A percentile compares a stretch with the other conserved stretches of the same genome.
These are phyloP conservation scores for Urosaurus nigricauda DNA, from an alignment of 2,797 vertebrate genomes.

Conservation along the genomic window DNA sequence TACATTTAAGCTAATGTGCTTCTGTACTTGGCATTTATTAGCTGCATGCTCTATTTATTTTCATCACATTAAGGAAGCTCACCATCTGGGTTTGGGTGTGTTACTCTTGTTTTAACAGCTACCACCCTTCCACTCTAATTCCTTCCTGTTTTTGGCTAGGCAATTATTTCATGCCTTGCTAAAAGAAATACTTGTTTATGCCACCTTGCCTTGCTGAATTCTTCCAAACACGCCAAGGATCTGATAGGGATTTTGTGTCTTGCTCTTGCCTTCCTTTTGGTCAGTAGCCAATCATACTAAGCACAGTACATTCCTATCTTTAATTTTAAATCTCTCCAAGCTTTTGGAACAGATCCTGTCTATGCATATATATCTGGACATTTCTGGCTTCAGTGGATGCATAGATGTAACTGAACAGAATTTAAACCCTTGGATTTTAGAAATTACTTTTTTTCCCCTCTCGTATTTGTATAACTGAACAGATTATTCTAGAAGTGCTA, in stretches of 20 bases:
- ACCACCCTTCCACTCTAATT: constrained; percentile 44
- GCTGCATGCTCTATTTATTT: constrained; percentile 13
- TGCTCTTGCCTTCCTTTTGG: constrained; percentile 50
- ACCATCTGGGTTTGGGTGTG: constrained; percentile 10
- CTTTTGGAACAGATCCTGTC: constrained; percentile 55
- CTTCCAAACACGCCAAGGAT: constrained; percentile 35
- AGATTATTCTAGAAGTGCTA: background rate
- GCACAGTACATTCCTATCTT: constrained; percentile 43
- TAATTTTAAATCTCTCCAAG: constrained; percentile 37
- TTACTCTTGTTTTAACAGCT: constrained; percentile 39
- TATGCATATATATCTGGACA: background rate
- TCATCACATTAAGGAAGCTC: constrained; percentile 17
- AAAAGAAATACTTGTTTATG: constrained; percentile 48
- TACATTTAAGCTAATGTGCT: background rate
- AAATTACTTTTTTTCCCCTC: background rate
- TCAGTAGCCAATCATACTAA: constrained; percentile 49
- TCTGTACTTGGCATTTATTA: constrained; percentile 37
- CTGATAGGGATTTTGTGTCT: constrained; percentile 49
- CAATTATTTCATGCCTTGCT: constrained; percentile 43
- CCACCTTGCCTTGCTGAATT: constrained; percentile 37
- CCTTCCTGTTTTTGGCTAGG: constrained; percentile 38
- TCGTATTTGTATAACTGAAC: background rate
- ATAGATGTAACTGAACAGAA: constrained; percentile 21
- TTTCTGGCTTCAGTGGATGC: constrained; percentile 29
- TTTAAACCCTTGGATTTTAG: constrained; percentile 4